These are phyloP conservation scores for Tringa solitaria DNA, from an alignment of 2,113 vertebrate species.

Conservation along the genomic window DNA sequence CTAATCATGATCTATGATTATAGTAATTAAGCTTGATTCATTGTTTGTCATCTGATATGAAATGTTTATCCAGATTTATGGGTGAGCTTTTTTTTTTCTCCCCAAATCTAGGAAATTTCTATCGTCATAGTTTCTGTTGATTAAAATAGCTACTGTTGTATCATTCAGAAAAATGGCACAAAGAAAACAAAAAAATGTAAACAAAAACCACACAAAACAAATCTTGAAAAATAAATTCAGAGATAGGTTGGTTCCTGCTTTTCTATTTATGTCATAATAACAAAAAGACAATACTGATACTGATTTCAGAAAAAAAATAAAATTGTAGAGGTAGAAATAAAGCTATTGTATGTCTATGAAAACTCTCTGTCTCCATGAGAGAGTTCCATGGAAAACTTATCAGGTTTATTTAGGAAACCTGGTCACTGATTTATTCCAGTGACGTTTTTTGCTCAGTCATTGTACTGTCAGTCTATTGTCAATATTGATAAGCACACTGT, in stretches of 20 bases:
- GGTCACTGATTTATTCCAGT: not conserved
- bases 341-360: not conserved
- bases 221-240: not conserved
- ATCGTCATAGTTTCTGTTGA: not conserved
- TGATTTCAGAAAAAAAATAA: not conserved
- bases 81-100: not conserved
- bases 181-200: not conserved
- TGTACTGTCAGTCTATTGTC: not conserved
- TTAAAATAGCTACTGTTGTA: not conserved
- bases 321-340: not conserved
- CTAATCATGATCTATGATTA: too few relatives aligned
- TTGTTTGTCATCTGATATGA: not conserved
- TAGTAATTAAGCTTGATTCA: not conserved
- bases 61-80: not conserved
- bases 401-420: not conserved
- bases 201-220: not conserved
- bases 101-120: not conserved
- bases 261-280: not conserved
- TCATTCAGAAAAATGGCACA: not conserved
- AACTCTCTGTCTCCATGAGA: not conserved
- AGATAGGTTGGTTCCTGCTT: not conserved
- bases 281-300: not conserved
- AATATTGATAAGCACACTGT: not conserved
- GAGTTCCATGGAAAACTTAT: not conserved
- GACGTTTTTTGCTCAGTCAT: not conserved